Evolutionary conservation across 2,888 invertebrate species (phyloP).

Genomic region (Calephelis perditalis): DNA sequence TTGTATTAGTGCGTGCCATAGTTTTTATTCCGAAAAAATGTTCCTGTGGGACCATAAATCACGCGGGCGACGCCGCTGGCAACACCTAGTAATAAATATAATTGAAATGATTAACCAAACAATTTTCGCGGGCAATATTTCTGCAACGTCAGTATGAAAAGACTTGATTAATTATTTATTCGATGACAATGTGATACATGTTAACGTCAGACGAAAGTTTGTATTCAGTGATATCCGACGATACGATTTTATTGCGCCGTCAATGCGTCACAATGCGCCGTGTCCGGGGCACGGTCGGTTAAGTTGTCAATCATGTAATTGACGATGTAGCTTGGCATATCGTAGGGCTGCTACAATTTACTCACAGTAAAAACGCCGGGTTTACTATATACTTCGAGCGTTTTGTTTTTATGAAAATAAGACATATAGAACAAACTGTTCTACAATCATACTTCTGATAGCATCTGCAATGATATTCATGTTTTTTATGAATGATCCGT

Average conservation of each 20-base stretch:
- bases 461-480: too few relatives aligned
- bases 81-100: too few relatives aligned
- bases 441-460: too few relatives aligned
- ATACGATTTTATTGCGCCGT: conserved; percentile 33
- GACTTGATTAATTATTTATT: conserved; percentile 9
- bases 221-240: conserved; percentile 29
- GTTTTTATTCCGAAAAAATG: too few relatives aligned
- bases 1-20: too few relatives aligned
- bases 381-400: too few relatives aligned
- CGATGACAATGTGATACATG: conserved; percentile 9
- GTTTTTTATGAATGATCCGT: too few relatives aligned
- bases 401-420: not conserved
- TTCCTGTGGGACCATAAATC: too few relatives aligned
- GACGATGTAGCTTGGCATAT: conserved; percentile 48
- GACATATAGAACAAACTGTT: too few relatives aligned
- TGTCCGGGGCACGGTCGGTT: conserved; percentile 42
- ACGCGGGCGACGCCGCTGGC: too few relatives aligned
- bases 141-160: not conserved
- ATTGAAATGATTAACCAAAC: too few relatives aligned
- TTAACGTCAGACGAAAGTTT: conserved; percentile 13
- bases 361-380: not conserved
- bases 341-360: conserved; percentile 11
- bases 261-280: conserved; percentile 32
- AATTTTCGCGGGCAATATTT: not conserved
- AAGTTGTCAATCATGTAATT: conserved; percentile 64